Base-by-base conservation (phyloP, 2,113 vertebrate genomes). In the Pica pica region DNA sequence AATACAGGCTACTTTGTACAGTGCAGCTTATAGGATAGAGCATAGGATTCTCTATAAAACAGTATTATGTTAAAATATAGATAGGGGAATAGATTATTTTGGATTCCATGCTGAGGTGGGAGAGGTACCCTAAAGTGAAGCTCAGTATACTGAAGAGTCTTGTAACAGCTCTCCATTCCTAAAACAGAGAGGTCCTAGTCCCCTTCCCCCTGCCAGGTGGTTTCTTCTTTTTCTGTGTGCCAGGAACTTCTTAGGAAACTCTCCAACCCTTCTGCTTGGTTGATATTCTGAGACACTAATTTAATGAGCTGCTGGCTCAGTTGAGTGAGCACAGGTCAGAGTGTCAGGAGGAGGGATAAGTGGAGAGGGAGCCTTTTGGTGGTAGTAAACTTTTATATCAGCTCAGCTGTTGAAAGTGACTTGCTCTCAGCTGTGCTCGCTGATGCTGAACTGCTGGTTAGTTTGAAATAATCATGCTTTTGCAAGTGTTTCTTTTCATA, bases 21-120 rank as follows among this genome's bases (percentile, higher is more conserved):
- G 46, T 61, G 33, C 28, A 83, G 44, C 13, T 55, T 69, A 87
- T 69, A 52, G 28, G 46, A 11, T 52, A 16, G 18, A 64, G 33
- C 0, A 0, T 59, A 33, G 52, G 46, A 27, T 42, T 8, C 20
- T 42, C 1, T 68, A 7, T 47, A 16, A 71, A 68, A 47, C 30
- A 47, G 24, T 63, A 1, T 82, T 82, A 31, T n/a, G 21, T 19
- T 53, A 26, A 75, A 82, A 35, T 9, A 27, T 7, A 53, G 37
- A 5, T 37, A 37, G 60, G 5, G 35, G 17, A 71, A 28, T 28
- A 35, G 28, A 39, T 85, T 42, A 10, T 71, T 91, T 89, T 78
- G 16, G 6, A 33, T 91, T 87, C 11, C 5, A 1, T 80, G 28
- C 63, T 69, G 42, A 59, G 20, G 22, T 52, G 11, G 26, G 26